A percentile compares a stretch with the other conserved stretches of the same genome.
Conservation (phyloP, 2,888 invertebrate genomes). For the Clistopyga incitator region DNA sequence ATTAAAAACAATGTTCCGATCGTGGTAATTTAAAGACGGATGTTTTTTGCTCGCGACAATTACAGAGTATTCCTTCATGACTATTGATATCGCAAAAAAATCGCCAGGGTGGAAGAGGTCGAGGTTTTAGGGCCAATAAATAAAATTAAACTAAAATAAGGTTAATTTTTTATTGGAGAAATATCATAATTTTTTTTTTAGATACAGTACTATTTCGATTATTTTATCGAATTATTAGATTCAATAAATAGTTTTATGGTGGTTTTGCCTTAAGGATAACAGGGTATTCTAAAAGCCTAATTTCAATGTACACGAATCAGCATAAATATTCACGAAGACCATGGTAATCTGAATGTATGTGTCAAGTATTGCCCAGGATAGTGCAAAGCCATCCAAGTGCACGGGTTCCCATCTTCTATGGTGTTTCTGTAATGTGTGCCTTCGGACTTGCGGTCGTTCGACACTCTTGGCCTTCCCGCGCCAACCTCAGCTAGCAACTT, state of each 20-base stretch:
- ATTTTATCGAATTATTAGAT: neutral
- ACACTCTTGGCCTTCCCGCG: neutral
- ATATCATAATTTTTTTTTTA: neutral
- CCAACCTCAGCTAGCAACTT: neutral
- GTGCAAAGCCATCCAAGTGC: neutral
- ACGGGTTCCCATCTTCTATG: neutral
- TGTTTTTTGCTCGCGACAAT: too few relatives aligned
- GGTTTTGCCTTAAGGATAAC: neutral
- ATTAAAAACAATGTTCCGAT: too few relatives aligned
- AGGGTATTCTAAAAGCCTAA: neutral
- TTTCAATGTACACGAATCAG: constrained; percentile 4
- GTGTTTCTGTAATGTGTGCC: neutral
- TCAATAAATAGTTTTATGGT: neutral
- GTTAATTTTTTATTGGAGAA: too few relatives aligned
- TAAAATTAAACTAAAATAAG: too few relatives aligned
- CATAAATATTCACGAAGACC: constrained; percentile 1
- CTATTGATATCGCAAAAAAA: too few relatives aligned
- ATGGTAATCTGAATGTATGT: neutral
- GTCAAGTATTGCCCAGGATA: neutral
- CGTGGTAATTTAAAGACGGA: too few relatives aligned
- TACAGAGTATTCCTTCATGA: too few relatives aligned
- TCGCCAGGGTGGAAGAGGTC: too few relatives aligned
- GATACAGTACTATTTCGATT: too few relatives aligned
- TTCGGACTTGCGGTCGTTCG: constrained; percentile 24
- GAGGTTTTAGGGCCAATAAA: too few relatives aligned